Conservation (phyloP, 2,113 vertebrate genomes). For the Oenanthe melanoleuca region DNA sequence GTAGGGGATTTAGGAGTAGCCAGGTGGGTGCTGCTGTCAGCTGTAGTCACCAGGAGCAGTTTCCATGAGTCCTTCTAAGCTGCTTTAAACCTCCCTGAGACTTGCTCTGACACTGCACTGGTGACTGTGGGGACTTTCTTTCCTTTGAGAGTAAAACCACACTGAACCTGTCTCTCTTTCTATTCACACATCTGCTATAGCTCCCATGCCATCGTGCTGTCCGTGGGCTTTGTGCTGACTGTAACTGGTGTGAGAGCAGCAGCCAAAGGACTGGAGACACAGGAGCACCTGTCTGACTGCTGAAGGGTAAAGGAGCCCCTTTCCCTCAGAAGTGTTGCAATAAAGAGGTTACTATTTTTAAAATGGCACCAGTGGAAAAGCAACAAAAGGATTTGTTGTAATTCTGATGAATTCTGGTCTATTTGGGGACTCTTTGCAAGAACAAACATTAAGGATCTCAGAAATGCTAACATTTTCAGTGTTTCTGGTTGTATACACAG, state of each 20-base stretch:
- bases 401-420: neutral
- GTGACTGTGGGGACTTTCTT: neutral
- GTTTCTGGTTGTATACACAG: neutral
- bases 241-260: neutral
- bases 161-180: neutral
- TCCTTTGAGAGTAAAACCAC: neutral
- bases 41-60: neutral
- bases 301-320: neutral
- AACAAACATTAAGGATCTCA: neutral
- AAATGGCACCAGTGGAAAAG: slow-evolving; percentile 8
- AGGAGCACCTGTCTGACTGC: neutral
- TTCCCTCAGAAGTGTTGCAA: neutral
- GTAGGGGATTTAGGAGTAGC: neutral
- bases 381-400: neutral
- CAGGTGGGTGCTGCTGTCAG: neutral
- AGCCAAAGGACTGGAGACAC: neutral
- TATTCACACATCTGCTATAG: neutral
- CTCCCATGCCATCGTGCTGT: neutral
- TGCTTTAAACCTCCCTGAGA: neutral
- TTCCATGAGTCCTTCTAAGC: neutral
- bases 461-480: slow-evolving; percentile 13
- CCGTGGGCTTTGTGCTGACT: neutral
- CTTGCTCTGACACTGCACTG: neutral
- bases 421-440: neutral
- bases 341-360: slow-evolving; percentile 30